Base-by-base conservation (phyloP, 2,888 invertebrate genomes). In the Flexamia atlantica region DNA sequence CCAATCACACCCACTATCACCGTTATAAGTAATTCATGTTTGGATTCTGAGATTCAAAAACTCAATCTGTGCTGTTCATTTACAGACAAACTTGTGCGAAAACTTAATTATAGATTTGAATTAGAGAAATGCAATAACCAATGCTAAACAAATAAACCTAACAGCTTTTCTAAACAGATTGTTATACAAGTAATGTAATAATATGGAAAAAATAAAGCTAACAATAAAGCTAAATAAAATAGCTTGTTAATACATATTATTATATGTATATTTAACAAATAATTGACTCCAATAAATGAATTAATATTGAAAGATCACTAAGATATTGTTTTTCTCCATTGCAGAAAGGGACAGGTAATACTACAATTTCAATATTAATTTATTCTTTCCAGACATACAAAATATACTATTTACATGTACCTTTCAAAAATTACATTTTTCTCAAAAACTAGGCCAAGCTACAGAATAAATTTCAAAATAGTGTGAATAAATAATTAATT, bases 261-360 rank as follows among this genome's bases (percentile, higher is more conserved):
- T 36, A 36, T 36, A 36, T 9, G 36, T 36, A 36, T 36, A 36
- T 36, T 7, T 36, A 36, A 36, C 36, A 36, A 36, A 36, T 36
- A n/a, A n/a, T 36, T 7, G 36, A 36, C 36, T 36, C 9, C n/a
- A n/a, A n/a, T n/a, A n/a, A 36, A 36, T 36, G 36, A 36, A 36
- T 7, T 4, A 36, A 36, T 4, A 7, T 36, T 36, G 36, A 36
- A 4, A 7, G 36, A 9, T 4, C 36, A 9, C 36, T 36, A 36
- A 9, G 36, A 36, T 36, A 7, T 36, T 36, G 9, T 36, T 36
- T 36, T 7, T 4, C 36, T n/a, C 17, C 14, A 46, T 46, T 46
- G 14, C 46, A 46, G 53, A 53, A 53, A 53, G 53, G 23, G 53
- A 53, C 53, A 53, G 53, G 53, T 53, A 53, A 53, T 17, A 46